Conservation (phyloP, 1,140 invertebrate species). For the Monomorium pharaonis region DNA sequence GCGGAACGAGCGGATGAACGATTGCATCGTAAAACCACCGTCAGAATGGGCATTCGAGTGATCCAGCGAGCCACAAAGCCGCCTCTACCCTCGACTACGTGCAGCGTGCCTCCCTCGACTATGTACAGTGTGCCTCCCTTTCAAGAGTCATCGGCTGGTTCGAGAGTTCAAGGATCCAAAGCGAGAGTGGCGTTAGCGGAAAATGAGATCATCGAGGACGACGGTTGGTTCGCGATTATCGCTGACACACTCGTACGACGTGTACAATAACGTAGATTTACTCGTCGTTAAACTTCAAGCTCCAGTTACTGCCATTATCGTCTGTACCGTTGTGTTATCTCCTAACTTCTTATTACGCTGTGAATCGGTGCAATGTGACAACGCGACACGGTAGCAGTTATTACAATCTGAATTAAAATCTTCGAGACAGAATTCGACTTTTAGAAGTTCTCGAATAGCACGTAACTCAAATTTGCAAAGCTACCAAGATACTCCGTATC, state of each 20-base stretch:
- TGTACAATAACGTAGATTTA: neutral
- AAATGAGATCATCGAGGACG: constrained; percentile 74
- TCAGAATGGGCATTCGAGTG: constrained; percentile 94
- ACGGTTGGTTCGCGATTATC: constrained; percentile 64
- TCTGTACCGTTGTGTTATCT: neutral
- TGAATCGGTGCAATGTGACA: neutral
- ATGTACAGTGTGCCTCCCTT: constrained; percentile 78
- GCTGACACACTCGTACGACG: neutral
- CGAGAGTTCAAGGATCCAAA: constrained; percentile 61
- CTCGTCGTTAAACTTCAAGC: neutral
- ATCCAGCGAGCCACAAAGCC: constrained; percentile 87
- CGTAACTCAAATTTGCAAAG: neutral
- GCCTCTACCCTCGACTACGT: constrained; percentile 80
- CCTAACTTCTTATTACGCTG: neutral
- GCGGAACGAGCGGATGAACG: constrained; percentile 92
- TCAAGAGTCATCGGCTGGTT: constrained; percentile 2
- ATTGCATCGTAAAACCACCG: constrained; percentile 89
- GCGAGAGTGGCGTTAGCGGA: constrained; percentile 65
- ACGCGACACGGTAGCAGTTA: neutral
- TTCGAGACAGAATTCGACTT: neutral
- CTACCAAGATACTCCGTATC: neutral
- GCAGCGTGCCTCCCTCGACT: constrained; percentile 76
- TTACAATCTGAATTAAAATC: neutral
- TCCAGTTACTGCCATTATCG: neutral
- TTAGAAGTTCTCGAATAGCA: neutral